Base-by-base conservation (phyloP, 2,113 vertebrate genomes). In the Stegastes partitus region DNA sequence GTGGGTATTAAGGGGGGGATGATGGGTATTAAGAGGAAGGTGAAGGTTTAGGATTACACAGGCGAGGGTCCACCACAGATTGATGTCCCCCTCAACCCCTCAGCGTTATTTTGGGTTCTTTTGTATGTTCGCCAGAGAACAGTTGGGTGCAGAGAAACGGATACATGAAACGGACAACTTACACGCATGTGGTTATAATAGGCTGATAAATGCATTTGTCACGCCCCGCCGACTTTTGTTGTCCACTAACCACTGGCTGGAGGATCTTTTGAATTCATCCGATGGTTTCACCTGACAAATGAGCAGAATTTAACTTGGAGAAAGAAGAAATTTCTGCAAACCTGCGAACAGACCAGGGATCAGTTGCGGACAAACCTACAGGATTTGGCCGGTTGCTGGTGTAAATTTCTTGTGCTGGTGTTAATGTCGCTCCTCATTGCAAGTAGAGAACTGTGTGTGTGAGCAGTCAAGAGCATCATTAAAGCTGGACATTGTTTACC, bases 41-140 rank as follows among this genome's bases (percentile, higher is more conserved):
- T 89, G 88, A 91, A 84, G 92, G 94, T 92, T 93, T 94, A 92
- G 93, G 85, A 90, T 95, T 94, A 94, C 94, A 93, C 79, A 71
- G 86, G 78, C 55, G 72, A 84, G 87, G 81, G 83, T 86, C 82
- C 87, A 64, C 85, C 74, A 74, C 89, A 94, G 92, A 94, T 94
- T 94, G 94, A 94, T 94, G 94, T 90, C 87, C 91, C 77, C 87
- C 83, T 91, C 85, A 87, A 65, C 85, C 89, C 89, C 83, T 81
- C 77, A 10, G 77, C 19, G 88, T 93, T 95, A 94, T 95, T 95
- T 94, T 84, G 86, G 88, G 93, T 91, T 81, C 92, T 93, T 94
- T 94, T 95, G 94, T 95, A 92, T 82, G 85, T 85, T 84, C 3
- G 91, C 91, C 92, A 89, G 84, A 85, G 89, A 91, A 83, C 91